Base-by-base conservation (phyloP, 2,888 invertebrate species). In the Aphrophora alni region DNA sequence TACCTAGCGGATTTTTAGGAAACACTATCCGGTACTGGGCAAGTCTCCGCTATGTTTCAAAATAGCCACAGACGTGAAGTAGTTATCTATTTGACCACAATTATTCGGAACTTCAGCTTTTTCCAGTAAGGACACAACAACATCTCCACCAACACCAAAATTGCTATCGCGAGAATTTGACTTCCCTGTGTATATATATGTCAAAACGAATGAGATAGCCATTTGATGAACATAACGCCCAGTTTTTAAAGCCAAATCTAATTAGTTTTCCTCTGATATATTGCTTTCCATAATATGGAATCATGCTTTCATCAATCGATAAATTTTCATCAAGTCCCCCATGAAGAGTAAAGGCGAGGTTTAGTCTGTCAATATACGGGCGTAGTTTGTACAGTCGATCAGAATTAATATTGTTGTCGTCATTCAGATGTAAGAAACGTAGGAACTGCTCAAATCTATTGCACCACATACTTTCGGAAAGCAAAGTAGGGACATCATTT, bases 171-270 rank as follows among this genome's bases (percentile, higher is more conserved):
- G 73, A 27, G 12, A 1, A 24, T 38, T 10, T 25, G 33, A 59
- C 75, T 69, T 80, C 21, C 70, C 75, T 24, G 70, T 75, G 33
- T 80, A 80, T n/a, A n/a, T n/a, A n/a, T 8, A 75, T 44, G n/a
- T 80, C 75, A 80, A 75, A 33, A 33, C 33, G 3, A 33, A 33
- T 33, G 33, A 80, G 27, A 38, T 80, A 75, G 25, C 80, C 80
- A 80, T 28, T 33, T 12, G 75, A 75, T n/a, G 80, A 80, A 68
- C 80, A 80, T 38, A 80, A 28, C 2, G 79, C 79, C 79, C 79
- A 79, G 25, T 79, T 79, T 75, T 79, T 79, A 28, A 74, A 75
- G n/a, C 79, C 79, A 59, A 79, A 79, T 17, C 74, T 26, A 33
- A 79, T 79, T 21, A 28, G 73, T 79, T 80, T 80, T n/a, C 79